Conservation (phyloP, 2,797 vertebrate genomes). For the Lutjanus argentimaculatus region DNA sequence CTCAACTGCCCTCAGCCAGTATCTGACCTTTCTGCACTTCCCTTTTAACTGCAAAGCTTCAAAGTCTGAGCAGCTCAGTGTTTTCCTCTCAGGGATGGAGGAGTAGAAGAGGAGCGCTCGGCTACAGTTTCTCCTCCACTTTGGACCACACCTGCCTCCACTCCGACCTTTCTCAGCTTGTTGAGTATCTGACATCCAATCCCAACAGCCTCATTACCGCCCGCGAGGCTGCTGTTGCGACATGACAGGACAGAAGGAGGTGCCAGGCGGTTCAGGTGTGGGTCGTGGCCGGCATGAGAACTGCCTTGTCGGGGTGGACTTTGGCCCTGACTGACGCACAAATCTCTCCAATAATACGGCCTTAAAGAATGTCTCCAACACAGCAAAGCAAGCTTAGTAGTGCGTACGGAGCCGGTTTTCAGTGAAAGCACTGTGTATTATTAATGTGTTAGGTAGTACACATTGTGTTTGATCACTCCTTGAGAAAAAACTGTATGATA, state of each 20-base stretch:
- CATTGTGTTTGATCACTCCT: neutral
- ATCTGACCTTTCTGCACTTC: slow-evolving; percentile 25
- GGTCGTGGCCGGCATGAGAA: slow-evolving; percentile 27
- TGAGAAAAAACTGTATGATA: neutral
- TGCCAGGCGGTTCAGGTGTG: slow-evolving; percentile 40
- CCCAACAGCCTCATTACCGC: slow-evolving; percentile 38
- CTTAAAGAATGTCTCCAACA: neutral
- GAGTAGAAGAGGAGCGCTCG: neutral
- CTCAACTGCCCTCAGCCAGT: neutral
- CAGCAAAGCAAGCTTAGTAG: slow-evolving; percentile 3
- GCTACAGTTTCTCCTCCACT: neutral
- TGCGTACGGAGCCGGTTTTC: neutral
- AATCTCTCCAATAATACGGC: neutral
- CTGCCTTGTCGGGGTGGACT: slow-evolving; percentile 52
- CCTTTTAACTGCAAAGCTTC: neutral
- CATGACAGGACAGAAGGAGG: slow-evolving; percentile 38
- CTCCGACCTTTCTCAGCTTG: slow-evolving; percentile 19
- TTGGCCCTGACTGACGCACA: slow-evolving; percentile 47
- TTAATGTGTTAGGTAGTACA: neutral
- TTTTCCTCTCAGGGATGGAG: slow-evolving; percentile 19
- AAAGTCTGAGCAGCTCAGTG: neutral
- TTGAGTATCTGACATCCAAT: slow-evolving; percentile 42
- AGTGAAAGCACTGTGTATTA: neutral
- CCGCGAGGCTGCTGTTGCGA: slow-evolving; percentile 19
- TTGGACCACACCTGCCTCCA: slow-evolving; percentile 2